These are phyloP conservation scores for Asteroscopus sphinx DNA, from an alignment of 2,888 invertebrate genomes.

Conservation along the genomic window DNA sequence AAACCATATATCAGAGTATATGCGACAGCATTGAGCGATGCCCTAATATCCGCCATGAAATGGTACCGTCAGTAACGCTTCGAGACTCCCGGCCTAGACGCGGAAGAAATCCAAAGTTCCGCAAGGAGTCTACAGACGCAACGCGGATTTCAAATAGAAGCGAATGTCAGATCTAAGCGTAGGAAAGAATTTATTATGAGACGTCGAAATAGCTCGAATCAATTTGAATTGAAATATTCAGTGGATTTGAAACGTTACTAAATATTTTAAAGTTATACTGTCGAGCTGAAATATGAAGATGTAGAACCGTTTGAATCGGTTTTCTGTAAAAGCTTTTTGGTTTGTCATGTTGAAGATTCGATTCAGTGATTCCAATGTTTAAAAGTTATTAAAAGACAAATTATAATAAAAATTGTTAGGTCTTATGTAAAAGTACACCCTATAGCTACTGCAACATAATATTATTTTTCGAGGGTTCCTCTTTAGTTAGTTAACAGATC, in stretches of 20 bases:
- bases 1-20: conserved; percentile 71
- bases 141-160: conserved; percentile 47
- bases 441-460: no score
- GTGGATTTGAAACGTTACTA: conserved; percentile 47
- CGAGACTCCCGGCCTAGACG: conserved; percentile 40
- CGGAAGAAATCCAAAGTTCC: conserved; percentile 44
- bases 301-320: conserved; percentile 44
- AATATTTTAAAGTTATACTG: conserved; percentile 60
- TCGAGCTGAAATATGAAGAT: conserved; percentile 44
- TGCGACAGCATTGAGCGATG: conserved; percentile 80
- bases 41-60: conserved; percentile 83
- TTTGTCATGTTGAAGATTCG: conserved; percentile 18
- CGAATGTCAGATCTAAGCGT: conserved; percentile 40
- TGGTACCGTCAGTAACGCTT: conserved; percentile 64
- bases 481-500: no score
- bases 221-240: conserved; percentile 61
- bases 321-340: conserved; percentile 19
- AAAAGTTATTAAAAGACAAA: no score
- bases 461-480: no score
- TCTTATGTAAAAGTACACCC: no score
- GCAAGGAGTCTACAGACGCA: conserved; percentile 16
- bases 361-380: neutral
- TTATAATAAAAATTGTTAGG: no score
- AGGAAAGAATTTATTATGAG: conserved; percentile 59
- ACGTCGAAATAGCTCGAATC: conserved; percentile 59